These are phyloP conservation scores for Arctia plantaginis DNA, from an alignment of 2,888 invertebrate genomes.

Conservation along the genomic window DNA sequence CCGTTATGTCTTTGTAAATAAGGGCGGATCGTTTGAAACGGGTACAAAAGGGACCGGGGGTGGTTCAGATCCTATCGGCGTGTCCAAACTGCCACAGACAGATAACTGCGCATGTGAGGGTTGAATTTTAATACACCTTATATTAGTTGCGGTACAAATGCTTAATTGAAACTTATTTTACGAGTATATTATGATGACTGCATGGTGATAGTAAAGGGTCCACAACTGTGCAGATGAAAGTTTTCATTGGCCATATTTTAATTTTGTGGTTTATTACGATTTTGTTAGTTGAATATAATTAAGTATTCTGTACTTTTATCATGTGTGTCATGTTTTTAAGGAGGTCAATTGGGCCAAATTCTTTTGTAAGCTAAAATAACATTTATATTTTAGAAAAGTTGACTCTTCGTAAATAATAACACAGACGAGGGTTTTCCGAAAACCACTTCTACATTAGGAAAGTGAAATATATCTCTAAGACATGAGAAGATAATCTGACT, in stretches of 20 bases:
- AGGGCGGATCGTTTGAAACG: slow-evolving; percentile 76
- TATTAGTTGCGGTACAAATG: slow-evolving; percentile 62
- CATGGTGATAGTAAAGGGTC: slow-evolving; percentile 16
- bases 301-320: neutral
- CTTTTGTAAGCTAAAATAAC: too few relatives aligned
- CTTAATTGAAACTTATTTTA: slow-evolving; percentile 65
- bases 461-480: too few relatives aligned
- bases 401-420: too few relatives aligned
- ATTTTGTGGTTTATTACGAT: neutral
- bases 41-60: slow-evolving; percentile 66
- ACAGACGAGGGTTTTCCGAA: too few relatives aligned
- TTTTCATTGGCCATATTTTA: slow-evolving; percentile 4
- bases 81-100: slow-evolving; percentile 81
- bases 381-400: too few relatives aligned
- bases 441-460: too few relatives aligned
- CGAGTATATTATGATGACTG: slow-evolving; percentile 25
- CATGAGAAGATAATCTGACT: too few relatives aligned
- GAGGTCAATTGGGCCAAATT: neutral
- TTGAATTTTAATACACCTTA: slow-evolving; percentile 76
- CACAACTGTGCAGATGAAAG: slow-evolving; percentile 9
- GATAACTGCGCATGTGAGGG: slow-evolving; percentile 76
- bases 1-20: slow-evolving; percentile 70
- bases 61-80: slow-evolving; percentile 74
- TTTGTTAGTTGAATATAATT: slow-evolving; percentile 7
- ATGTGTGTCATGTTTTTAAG: neutral